These are phyloP conservation scores for Neosilurus hyrtlii DNA, from an alignment of 2,797 vertebrate species.

Conservation along the genomic window DNA sequence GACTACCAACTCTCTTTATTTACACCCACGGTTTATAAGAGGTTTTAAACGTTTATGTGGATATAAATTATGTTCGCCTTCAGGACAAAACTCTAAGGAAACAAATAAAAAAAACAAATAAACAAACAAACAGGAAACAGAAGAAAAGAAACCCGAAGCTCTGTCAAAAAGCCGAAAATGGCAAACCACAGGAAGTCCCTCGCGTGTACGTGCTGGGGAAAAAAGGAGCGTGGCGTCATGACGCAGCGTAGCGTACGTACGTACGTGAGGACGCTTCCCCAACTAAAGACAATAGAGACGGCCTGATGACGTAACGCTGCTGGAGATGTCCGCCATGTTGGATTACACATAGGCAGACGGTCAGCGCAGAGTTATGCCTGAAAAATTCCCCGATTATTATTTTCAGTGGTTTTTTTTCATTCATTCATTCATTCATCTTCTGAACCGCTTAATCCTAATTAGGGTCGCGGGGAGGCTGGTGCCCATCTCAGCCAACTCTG, in stretches of 20 bases:
- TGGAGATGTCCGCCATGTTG: too few relatives aligned
- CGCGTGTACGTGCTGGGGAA: background rate
- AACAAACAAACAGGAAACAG: background rate
- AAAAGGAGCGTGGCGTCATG: conserved; percentile 37
- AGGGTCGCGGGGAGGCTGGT: too few relatives aligned
- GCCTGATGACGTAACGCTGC: too few relatives aligned
- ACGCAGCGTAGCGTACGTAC: background rate
- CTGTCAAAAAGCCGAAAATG: conserved; percentile 35
- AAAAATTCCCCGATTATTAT: too few relatives aligned
- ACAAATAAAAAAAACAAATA: background rate
- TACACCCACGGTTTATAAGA: background rate
- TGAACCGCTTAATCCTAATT: too few relatives aligned
- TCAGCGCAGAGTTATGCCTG: too few relatives aligned
- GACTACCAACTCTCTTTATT: background rate
- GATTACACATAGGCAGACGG: too few relatives aligned
- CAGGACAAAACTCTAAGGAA: background rate
- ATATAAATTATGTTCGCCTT: background rate
- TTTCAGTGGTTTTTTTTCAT: too few relatives aligned
- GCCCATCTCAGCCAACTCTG: too few relatives aligned
- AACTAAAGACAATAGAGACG: too few relatives aligned
- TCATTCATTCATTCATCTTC: too few relatives aligned
- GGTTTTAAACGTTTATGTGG: background rate
- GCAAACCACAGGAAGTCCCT: conserved; percentile 32
- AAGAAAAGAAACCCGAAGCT: conserved; percentile 9
- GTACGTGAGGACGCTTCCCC: too few relatives aligned